Base-by-base conservation (phyloP, 2,888 invertebrate genomes). In the Lasioglossum calceatum region DNA sequence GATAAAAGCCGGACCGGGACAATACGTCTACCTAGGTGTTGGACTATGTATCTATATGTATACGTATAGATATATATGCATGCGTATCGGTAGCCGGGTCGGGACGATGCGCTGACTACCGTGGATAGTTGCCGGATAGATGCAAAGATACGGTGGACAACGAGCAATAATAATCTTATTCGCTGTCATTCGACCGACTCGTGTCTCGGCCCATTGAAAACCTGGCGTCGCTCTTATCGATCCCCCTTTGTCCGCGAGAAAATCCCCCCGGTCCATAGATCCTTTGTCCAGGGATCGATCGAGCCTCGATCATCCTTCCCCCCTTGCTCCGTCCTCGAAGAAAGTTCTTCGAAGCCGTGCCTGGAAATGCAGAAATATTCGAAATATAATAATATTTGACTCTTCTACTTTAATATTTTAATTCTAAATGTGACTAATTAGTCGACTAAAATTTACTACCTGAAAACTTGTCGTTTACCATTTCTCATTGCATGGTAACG, bases 91-190 rank as follows among this genome's bases (percentile, higher is more conserved):
- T 80, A 80, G 79, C 58, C 77, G 44, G 39, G 64, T 14, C 23
- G n/a, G 44, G 70, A 61, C 77, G 85, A 86, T 77, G 75, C 74
- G 85, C 85, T 77, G 70, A 82, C 85, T 83, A 80, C 85, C 76
- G 79, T 23, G 71, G 82, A 86, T 86, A 77, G 77, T 83, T 83
- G 67, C 73, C 74, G 74, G 85, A 83, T 82, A 80, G 85, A 86
- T 82, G 50, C 82, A 70, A 80, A 83, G 82, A 83, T 82, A 85
- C 50, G 77, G 32, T 77, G 80, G 74, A 64, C 85, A 83, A 80
- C 79, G 79, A 74, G 85, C 77, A 77, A 79, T 81, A 83, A 86
- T 80, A 86, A 80, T 83, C 82, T 83, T 81, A 82, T 77, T 76
- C 78, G 47, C 75, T 61, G 70, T 79, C 64, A 85, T 71, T 81